Evolutionary conservation across 2,888 invertebrate genomes (phyloP), one percentile per base, ranked within the genome.

Genomic region (Dendrolimus pini): DNA sequence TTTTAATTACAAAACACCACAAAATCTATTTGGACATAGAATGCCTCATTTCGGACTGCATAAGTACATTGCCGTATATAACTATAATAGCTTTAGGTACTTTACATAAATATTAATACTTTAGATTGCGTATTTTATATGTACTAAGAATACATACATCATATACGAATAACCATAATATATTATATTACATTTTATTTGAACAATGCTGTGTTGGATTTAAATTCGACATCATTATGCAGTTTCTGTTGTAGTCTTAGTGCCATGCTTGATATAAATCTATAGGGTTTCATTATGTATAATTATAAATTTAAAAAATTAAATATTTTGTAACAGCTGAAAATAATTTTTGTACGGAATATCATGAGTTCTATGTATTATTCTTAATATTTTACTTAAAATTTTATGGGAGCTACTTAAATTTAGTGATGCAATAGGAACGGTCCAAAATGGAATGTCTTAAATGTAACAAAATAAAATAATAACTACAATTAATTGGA

Each of bases 1-100:
- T 90, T 89, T 89, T 90, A 88, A 88, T 89, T 89, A 89, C 83
- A 89, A 89, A 89, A 90, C 89, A 90, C 90, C 90, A 89, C 89
- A 89, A 89, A 85, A 83, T 88, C 83, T 87, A 88, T 85, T 47
- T 74, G 74, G 83, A 85, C 85, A 85, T 82, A 78, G 79, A 82
- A 86, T 87, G 86, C 69, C 86, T 74, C 79, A 70, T 80, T 75
- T 79, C 77, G 71, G 82, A 82, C 86, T 84, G 83, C 85, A 84
- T 89, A 89, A 87, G 85, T 88, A 89, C 88, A 83, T 81, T 74
- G 83, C 82, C 84, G 74, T 76, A 74, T 30, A 30, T 76, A 74
- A 72, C 76, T 84, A 81, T 78, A 78, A 75, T 81, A 85, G 84
- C 81, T 77, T 79, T 80, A 83, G 76, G 80, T 86, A 85, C 78